Conservation (phyloP, 1,140 invertebrate genomes). For the Dreissena rostriformis region DNA sequence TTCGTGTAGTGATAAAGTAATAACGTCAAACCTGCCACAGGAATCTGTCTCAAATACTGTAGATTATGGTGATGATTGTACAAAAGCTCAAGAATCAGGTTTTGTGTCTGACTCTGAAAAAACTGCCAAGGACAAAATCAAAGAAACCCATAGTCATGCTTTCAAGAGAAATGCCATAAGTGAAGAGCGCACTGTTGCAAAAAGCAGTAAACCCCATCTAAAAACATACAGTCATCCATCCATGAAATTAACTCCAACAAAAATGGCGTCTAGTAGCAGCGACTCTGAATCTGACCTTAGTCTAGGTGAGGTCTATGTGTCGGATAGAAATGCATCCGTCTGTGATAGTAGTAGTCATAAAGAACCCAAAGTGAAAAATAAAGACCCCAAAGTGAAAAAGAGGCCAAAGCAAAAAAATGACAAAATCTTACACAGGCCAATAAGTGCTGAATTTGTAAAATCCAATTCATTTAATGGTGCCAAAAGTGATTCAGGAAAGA, state of each 20-base stretch:
- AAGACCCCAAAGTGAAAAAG: conserved; percentile 45
- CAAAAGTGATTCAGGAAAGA: conserved; percentile 29
- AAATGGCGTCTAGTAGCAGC: conserved; percentile 32
- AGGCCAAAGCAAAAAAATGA: conserved; percentile 13
- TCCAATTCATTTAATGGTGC: neutral
- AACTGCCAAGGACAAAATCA: too few relatives aligned
- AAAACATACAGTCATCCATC: conserved; percentile 48
- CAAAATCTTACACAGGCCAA: conserved; percentile 43
- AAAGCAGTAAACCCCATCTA: neutral
- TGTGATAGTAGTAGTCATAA: too few relatives aligned
- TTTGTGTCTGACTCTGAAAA: too few relatives aligned
- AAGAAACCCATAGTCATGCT: neutral
- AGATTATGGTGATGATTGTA: too few relatives aligned
- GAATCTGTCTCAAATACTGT: too few relatives aligned
- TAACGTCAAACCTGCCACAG: too few relatives aligned
- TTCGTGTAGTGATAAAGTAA: too few relatives aligned
- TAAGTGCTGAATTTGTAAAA: conserved; percentile 57
- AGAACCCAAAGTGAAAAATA: conserved; percentile 46
- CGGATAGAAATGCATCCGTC: conserved; percentile 3
- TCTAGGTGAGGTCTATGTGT: conserved; percentile 57
- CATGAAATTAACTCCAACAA: conserved; percentile 8
- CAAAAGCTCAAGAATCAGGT: too few relatives aligned
- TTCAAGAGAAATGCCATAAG: conserved; percentile 44
- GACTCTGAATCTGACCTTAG: conserved; percentile 55
- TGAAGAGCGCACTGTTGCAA: conserved; percentile 38